Evolutionary conservation across 2,888 invertebrate species (phyloP).

Genomic region (Diloba caeruleocephala): DNA sequence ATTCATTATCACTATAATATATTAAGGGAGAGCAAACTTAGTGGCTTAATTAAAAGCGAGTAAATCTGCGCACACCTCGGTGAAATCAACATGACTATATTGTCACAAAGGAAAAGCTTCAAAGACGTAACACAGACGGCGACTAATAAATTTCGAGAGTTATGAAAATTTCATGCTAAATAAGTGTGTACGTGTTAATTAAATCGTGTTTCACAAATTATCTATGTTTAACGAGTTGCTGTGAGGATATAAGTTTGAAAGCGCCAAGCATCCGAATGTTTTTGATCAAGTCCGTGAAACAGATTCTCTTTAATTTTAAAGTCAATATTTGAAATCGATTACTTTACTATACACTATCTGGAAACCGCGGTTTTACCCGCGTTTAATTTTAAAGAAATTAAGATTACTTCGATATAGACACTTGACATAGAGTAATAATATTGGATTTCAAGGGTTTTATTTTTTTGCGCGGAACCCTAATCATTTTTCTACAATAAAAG

Average conservation of each 20-base stretch:
- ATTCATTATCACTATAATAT: slow-evolving; percentile 61
- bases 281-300: too few relatives aligned
- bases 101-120: slow-evolving; percentile 39
- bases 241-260: slow-evolving; percentile 3
- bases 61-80: slow-evolving; percentile 52
- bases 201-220: slow-evolving; percentile 41
- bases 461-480: too few relatives aligned
- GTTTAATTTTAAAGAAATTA: too few relatives aligned
- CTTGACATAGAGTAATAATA: too few relatives aligned
- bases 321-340: too few relatives aligned
- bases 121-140: slow-evolving; percentile 23
- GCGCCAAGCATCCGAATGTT: too few relatives aligned
- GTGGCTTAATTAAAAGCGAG: slow-evolving; percentile 65
- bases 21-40: slow-evolving; percentile 56
- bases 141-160: slow-evolving; percentile 42
- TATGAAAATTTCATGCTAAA: slow-evolving; percentile 48
- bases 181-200: slow-evolving; percentile 42
- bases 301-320: too few relatives aligned
- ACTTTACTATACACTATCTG: too few relatives aligned
- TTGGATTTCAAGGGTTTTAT: too few relatives aligned
- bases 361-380: too few relatives aligned
- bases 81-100: slow-evolving; percentile 37
- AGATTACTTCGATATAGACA: too few relatives aligned
- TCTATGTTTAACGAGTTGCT: slow-evolving; percentile 10
- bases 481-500: too few relatives aligned